Evolutionary conservation across 2,113 vertebrate genomes (phyloP).

Genomic region (Paratilapia polleni): DNA sequence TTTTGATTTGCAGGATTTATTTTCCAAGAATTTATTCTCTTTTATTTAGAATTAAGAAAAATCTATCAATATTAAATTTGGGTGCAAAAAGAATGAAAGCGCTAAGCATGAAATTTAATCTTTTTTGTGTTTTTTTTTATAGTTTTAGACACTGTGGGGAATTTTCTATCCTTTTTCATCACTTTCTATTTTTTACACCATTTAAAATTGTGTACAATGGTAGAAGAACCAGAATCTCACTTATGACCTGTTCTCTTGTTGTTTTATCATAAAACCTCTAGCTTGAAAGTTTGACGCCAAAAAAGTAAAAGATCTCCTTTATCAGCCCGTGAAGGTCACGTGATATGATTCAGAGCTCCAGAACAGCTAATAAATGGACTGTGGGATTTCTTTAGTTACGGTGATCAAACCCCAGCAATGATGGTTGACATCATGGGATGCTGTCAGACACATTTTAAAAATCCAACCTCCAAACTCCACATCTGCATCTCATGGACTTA

Average conservation of each 20-base stretch:
- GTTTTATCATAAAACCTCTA: background rate
- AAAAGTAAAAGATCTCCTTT: background rate
- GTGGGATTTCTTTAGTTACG: background rate
- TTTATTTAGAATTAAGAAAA: slow-evolving; percentile 4
- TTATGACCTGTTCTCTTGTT: background rate
- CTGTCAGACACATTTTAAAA: background rate
- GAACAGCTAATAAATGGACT: background rate
- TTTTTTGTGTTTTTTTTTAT: background rate
- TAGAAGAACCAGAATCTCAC: background rate
- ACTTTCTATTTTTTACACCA: background rate
- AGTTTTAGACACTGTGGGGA: background rate
- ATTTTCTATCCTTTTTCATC: background rate
- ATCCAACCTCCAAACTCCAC: background rate
- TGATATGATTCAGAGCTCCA: background rate
- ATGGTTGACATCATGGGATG: too few species aligned
- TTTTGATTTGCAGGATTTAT: background rate
- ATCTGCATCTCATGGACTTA: background rate
- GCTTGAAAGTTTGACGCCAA: background rate
- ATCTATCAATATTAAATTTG: background rate
- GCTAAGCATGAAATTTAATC: background rate
- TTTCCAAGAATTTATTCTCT: background rate
- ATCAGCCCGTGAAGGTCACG: background rate
- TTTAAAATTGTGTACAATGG: background rate
- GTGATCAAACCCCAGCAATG: too few species aligned
- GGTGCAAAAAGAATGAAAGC: background rate